Evolutionary conservation across 2,888 invertebrate species (phyloP).

Genomic region (Lamellibrachia satsuma): DNA sequence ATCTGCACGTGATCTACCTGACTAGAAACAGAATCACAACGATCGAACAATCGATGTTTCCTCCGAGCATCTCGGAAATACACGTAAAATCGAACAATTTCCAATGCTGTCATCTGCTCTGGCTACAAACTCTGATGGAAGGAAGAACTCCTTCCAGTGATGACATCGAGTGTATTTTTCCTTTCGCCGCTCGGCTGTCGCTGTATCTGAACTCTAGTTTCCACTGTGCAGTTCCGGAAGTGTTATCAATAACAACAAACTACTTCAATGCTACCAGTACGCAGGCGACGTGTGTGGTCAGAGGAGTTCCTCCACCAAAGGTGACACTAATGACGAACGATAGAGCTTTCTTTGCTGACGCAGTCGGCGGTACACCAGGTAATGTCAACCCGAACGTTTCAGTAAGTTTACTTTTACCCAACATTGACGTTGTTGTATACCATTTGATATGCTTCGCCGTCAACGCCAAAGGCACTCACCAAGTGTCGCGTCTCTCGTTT

Average conservation of each 20-base stretch:
- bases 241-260: neutral
- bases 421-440: neutral
- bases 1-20: neutral
- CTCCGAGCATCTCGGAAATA: neutral
- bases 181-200: neutral
- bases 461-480: neutral
- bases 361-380: neutral
- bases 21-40: neutral
- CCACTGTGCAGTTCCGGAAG: neutral
- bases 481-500: neutral
- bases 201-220: neutral
- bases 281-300: neutral
- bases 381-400: neutral
- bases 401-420: neutral
- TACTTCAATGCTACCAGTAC: neutral
- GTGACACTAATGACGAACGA: neutral
- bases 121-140: neutral
- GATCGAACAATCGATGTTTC: constrained; percentile 11
- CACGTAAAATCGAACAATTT: neutral
- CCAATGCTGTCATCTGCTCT: neutral
- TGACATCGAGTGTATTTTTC: neutral
- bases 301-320: neutral
- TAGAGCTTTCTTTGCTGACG: neutral
- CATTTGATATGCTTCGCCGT: neutral
- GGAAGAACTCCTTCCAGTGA: neutral